Conservation (phyloP, 2,113 vertebrate species). For the Mirza zaza region DNA sequence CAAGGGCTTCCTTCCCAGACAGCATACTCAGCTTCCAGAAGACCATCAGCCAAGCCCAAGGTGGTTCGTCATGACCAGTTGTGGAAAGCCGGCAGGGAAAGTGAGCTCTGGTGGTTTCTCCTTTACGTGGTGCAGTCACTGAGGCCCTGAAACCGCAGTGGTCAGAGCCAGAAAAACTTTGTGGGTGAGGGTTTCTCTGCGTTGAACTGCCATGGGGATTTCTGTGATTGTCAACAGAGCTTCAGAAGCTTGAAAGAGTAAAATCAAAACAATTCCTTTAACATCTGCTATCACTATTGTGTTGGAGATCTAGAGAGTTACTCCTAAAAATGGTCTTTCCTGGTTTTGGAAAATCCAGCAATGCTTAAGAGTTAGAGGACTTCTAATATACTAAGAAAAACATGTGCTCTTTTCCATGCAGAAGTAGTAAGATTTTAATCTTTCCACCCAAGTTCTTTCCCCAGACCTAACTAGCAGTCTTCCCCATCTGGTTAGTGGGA, state of each 20-base stretch:
- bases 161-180: neutral
- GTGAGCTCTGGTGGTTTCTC: conserved; percentile 8
- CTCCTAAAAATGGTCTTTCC: neutral
- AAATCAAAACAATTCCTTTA: neutral
- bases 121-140: neutral
- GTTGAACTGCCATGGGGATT: neutral
- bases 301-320: neutral
- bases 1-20: conserved; percentile 2
- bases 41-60: conserved; percentile 55
- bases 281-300: neutral
- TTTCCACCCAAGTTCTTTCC: neutral
- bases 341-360: neutral
- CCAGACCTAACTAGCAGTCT: neutral
- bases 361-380: conserved; percentile 23
- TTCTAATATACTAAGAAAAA: neutral
- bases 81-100: conserved; percentile 38
- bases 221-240: conserved; percentile 28
- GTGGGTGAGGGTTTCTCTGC: neutral
- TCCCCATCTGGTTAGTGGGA: neutral
- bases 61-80: conserved; percentile 60
- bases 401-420: neutral
- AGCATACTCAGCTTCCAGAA: conserved; percentile 57
- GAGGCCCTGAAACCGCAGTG: conserved; percentile 51
- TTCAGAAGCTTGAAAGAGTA: conserved; percentile 40
- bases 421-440: conserved; percentile 29